Evolutionary conservation across 1,140 invertebrate genomes (phyloP).

Genomic region (Drosophila lowei): DNA sequence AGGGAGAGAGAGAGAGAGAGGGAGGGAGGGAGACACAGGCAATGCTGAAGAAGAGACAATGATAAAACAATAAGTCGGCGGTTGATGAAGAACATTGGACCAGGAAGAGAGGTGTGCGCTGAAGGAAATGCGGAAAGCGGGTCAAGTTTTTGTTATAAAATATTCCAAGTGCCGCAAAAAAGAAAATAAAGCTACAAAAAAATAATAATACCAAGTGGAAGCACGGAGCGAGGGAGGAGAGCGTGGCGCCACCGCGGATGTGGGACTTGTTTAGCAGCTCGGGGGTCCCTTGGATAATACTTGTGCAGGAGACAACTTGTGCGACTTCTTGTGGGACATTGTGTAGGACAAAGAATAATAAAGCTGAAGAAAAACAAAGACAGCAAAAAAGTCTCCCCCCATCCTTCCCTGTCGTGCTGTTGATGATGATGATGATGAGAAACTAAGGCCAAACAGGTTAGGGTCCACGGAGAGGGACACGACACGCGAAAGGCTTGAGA

Average conservation of each 20-base stretch:
- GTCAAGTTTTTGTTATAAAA: conserved; percentile 81
- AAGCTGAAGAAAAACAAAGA: conserved; percentile 44
- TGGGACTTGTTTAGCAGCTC: conserved; percentile 45
- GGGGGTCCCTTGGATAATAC: conserved; percentile 50
- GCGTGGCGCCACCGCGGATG: conserved; percentile 25
- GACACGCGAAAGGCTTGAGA: conserved; percentile 38
- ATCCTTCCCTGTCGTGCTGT: background rate
- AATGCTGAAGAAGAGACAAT: conserved; percentile 46
- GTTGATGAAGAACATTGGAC: conserved; percentile 16
- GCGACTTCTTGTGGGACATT: conserved; percentile 72
- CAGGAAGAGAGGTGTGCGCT: conserved; percentile 4
- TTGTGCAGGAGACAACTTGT: conserved; percentile 32
- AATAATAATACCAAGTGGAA: conserved; percentile 49
- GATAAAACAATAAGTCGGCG: conserved; percentile 45
- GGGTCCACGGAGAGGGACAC: background rate
- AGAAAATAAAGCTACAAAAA: conserved; percentile 61
- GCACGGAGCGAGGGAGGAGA: background rate
- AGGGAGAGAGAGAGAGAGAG: background rate
- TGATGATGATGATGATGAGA: conserved; percentile 29
- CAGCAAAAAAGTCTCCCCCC: conserved; percentile 16
- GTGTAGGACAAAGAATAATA: conserved; percentile 67
- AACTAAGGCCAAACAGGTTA: conserved; percentile 8
- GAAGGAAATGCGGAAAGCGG: conserved; percentile 48
- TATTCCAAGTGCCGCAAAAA: conserved; percentile 73
- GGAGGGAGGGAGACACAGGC: background rate